Conservation (phyloP, 2,888 invertebrate species). For the Odontothrips loti region DNA sequence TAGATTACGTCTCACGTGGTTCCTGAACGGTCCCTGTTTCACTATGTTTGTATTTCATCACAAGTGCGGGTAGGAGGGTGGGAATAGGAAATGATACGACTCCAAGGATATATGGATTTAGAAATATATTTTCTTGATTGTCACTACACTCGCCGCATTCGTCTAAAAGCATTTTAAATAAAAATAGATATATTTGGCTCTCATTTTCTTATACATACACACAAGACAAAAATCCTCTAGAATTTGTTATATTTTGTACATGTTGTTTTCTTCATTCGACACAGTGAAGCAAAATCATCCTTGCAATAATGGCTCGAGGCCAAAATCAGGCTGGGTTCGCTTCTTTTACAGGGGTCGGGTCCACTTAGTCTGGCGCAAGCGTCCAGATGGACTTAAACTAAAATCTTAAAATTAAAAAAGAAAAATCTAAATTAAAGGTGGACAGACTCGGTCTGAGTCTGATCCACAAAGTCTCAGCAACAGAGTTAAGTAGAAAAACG, state of each 20-base stretch:
- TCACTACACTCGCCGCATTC: neutral
- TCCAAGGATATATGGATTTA: neutral
- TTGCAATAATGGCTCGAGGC: too few species aligned
- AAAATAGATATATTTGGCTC: constrained; percentile 20
- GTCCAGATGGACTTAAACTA: neutral
- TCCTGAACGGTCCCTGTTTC: too few species aligned
- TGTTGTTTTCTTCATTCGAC: neutral
- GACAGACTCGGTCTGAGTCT: too few species aligned
- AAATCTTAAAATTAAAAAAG: neutral
- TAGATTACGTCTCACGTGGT: too few species aligned
- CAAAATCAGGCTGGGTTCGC: too few species aligned
- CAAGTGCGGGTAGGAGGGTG: too few species aligned
- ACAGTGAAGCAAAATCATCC: neutral
- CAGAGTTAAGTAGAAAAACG: constrained; percentile 11
- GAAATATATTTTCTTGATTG: neutral
- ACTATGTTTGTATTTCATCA: too few species aligned
- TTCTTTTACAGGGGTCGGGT: too few species aligned
- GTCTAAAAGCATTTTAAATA: neutral
- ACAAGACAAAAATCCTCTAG: neutral
- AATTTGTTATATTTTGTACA: neutral
- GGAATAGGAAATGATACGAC: too few species aligned
- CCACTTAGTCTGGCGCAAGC: too few species aligned
- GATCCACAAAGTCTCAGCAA: neutral
- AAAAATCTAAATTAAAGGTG: neutral
- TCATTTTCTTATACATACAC: too few species aligned